These are phyloP conservation scores for Melanotaenia duboulayi DNA, from an alignment of 2,113 vertebrate genomes.

Conservation along the genomic window DNA sequence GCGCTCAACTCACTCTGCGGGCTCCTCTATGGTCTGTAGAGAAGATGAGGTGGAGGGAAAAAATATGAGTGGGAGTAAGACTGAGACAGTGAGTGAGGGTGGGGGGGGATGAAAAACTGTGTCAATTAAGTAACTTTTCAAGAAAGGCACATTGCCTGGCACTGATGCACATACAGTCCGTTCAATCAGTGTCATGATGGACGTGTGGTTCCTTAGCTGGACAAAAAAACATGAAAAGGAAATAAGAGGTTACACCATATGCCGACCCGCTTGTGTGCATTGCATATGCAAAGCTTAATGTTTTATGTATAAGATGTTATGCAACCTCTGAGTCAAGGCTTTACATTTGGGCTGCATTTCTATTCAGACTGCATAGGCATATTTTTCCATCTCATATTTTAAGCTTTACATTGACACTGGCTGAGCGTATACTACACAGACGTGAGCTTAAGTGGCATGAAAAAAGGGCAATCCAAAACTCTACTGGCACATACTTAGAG, in stretches of 20 bases:
- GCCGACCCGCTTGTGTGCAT: conserved; percentile 54
- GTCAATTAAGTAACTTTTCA: conserved; percentile 42
- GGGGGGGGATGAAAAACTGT: conserved; percentile 8
- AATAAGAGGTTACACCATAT: conserved; percentile 63
- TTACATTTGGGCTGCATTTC: conserved; percentile 56
- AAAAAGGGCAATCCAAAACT: conserved; percentile 28
- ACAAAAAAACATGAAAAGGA: conserved; percentile 22
- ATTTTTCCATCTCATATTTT: conserved; percentile 49
- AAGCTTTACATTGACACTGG: conserved; percentile 43
- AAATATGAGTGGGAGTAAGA: conserved; percentile 31
- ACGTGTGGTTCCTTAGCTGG: conserved; percentile 50
- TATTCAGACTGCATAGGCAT: conserved; percentile 53
- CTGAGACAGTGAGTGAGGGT: conserved; percentile 3
- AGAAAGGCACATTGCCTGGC: conserved; percentile 32
- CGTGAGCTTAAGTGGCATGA: conserved; percentile 29
- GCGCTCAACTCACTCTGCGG: conserved; percentile 34
- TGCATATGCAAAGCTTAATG: conserved; percentile 71
- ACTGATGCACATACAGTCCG: conserved; percentile 25
- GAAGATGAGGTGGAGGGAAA: conserved; percentile 36
- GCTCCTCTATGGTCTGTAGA: conserved; percentile 30
- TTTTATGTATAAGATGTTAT: conserved; percentile 78
- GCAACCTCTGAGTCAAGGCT: conserved; percentile 68
- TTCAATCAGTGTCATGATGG: conserved; percentile 32
- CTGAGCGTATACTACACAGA: conserved; percentile 52
- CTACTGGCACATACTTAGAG: conserved; percentile 21